A percentile compares a stretch with the other conserved stretches of the same genome.
Evolutionary conservation across 2,888 invertebrate genomes (phyloP).

Genomic region (Plusia festucae): DNA sequence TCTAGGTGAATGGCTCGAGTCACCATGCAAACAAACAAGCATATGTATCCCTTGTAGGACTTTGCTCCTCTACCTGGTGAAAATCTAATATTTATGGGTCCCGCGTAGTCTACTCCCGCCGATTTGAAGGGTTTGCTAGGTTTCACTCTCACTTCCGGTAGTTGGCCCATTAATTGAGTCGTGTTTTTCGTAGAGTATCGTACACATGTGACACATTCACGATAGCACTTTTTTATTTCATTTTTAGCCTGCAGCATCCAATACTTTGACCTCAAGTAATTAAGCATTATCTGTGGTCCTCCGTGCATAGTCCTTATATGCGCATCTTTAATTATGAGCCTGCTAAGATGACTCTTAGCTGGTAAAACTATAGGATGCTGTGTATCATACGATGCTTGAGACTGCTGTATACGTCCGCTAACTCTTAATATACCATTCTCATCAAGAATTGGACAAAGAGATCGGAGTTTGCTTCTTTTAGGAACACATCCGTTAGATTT

Average conservation of each 20-base stretch:
- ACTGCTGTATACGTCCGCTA: slow-evolving; percentile 12
- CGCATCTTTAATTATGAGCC: slow-evolving; percentile 6
- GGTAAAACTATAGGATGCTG: slow-evolving; percentile 15
- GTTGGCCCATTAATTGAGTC: slow-evolving; percentile 12
- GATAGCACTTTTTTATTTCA: background rate
- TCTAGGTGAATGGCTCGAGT: slow-evolving; percentile 24
- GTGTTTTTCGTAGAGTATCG: background rate
- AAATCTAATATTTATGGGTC: too few species aligned
- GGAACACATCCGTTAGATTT: background rate
- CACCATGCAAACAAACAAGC: too few species aligned
- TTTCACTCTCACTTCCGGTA: slow-evolving; percentile 2
- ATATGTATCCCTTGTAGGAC: too few species aligned
- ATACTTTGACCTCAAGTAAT: too few species aligned
- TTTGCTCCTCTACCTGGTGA: too few species aligned
- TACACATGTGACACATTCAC: slow-evolving; percentile 11
- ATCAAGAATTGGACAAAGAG: slow-evolving; percentile 13
- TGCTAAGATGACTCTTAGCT: slow-evolving; percentile 1
- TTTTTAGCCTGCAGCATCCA: slow-evolving; percentile 15
- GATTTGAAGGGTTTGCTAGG: too few species aligned
- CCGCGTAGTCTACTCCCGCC: too few species aligned
- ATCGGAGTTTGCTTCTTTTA: background rate
- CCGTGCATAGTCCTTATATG: slow-evolving; percentile 14
- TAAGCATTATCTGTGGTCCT: slow-evolving; percentile 16
- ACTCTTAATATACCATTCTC: slow-evolving; percentile 15
- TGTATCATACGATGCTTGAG: background rate